Percentiles rank a stretch among this genome's conserved stretches.
Evolutionary conservation across 2,888 invertebrate species (phyloP).

Genomic region (Taenaris catops): DNA sequence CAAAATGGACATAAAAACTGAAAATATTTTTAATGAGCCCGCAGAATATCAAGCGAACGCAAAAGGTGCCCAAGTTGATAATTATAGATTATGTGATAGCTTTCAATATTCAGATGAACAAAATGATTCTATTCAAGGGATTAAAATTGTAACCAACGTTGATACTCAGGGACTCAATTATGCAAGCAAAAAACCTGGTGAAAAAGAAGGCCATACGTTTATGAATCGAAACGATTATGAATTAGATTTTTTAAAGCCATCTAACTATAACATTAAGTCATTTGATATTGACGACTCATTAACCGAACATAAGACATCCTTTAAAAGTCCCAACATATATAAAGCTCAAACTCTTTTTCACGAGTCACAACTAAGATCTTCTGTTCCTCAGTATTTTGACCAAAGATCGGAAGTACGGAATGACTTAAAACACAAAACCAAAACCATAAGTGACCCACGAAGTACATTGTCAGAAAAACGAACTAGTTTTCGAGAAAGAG

Average conservation of each 20-base stretch:
- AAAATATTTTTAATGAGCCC: too few species aligned
- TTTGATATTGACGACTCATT: slow-evolving; percentile 12
- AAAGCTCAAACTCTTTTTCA: slow-evolving; percentile 27
- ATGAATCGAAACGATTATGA: slow-evolving; percentile 17
- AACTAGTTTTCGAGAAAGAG: slow-evolving; percentile 53
- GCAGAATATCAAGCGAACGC: too few species aligned
- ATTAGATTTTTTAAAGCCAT: slow-evolving; percentile 21
- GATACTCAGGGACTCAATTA: too few species aligned
- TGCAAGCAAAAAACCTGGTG: too few species aligned
- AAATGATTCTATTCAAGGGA: too few species aligned
- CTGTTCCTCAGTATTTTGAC: slow-evolving; percentile 38
- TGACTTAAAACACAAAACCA: slow-evolving; percentile 41
- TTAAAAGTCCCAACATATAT: slow-evolving; percentile 21
- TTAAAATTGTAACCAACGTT: too few species aligned
- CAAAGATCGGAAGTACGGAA: slow-evolving; percentile 33
- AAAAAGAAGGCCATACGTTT: slow-evolving; percentile 17
- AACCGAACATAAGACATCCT: slow-evolving; percentile 12
- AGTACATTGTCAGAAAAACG: slow-evolving; percentile 48
- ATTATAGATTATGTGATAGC: too few species aligned
- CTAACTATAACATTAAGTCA: slow-evolving; percentile 22
- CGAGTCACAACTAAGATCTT: slow-evolving; percentile 26
- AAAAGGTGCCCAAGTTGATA: too few species aligned
- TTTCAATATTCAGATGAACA: too few species aligned
- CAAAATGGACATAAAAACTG: too few species aligned
- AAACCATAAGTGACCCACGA: slow-evolving; percentile 53